Conservation (phyloP, 1,140 invertebrate genomes). For the Caerostris darwini region DNA sequence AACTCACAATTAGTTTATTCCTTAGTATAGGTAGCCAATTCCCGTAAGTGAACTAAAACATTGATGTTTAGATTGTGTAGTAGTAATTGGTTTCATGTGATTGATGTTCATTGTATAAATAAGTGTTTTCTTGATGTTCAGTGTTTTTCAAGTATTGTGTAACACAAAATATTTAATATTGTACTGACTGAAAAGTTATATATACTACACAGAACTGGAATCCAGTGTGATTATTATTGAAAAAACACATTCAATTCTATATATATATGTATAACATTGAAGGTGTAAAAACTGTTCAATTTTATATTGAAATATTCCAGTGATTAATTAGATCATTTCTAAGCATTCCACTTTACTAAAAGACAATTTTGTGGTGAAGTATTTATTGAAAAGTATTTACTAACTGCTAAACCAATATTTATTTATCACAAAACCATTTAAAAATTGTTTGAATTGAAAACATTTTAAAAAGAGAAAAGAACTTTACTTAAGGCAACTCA, state of each 20-base stretch:
- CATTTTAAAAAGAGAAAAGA: background rate
- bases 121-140: background rate
- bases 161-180: background rate
- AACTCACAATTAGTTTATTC: background rate
- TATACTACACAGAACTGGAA: background rate
- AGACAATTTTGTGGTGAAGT: background rate
- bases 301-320: background rate
- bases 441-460: background rate
- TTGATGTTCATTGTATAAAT: background rate
- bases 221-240: background rate
- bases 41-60: background rate
- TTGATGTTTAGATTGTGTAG: slow-evolving; percentile 2
- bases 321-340: background rate
- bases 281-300: background rate
- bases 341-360: background rate
- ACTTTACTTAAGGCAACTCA: background rate
- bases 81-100: background rate
- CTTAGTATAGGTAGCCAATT: background rate
- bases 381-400: background rate
- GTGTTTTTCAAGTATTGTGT: background rate
- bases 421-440: background rate
- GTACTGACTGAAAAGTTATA: background rate
- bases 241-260: background rate
- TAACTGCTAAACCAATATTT: background rate
- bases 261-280: background rate